phyloP scores from a whole-genome alignment of 1,140 invertebrate species.

The Listronotus oregonensis region DNA sequence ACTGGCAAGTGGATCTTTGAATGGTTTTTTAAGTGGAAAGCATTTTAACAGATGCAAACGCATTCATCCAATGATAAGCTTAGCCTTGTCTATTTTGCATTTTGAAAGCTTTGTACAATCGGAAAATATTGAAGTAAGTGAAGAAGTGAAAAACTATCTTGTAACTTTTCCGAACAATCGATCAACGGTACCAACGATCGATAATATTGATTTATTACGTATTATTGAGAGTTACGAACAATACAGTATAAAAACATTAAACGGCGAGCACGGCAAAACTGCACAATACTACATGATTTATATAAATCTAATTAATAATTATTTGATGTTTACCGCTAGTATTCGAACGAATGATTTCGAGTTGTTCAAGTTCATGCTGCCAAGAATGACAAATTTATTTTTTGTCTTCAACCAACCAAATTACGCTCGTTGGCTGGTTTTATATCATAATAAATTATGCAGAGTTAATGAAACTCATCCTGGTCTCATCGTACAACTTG shows the following conservation, averaged over 20 bases:
- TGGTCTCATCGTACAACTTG: not conserved
- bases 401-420: not conserved
- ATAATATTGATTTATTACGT: not conserved
- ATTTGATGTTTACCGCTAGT: too few relatives aligned
- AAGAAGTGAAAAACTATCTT: not conserved
- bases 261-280: constrained; percentile 41
- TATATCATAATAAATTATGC: not conserved
- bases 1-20: constrained; percentile 47
- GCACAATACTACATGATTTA: not conserved
- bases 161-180: too few relatives aligned
- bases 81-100: constrained; percentile 47
- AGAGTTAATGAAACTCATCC: not conserved
- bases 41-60: constrained; percentile 53
- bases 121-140: constrained; percentile 4
- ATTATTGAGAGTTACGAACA: not conserved
- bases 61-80: too few relatives aligned
- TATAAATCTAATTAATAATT: too few relatives aligned
- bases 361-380: too few relatives aligned
- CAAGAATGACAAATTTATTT: too few relatives aligned
- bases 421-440: not conserved
- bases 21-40: constrained; percentile 49
- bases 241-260: constrained; percentile 37
- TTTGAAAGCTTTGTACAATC: constrained; percentile 33
- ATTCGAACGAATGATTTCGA: too few relatives aligned
- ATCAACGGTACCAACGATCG: not conserved